Evolutionary conservation across 2,797 vertebrate genomes (phyloP).

Genomic region (Girardinus metallicus): DNA sequence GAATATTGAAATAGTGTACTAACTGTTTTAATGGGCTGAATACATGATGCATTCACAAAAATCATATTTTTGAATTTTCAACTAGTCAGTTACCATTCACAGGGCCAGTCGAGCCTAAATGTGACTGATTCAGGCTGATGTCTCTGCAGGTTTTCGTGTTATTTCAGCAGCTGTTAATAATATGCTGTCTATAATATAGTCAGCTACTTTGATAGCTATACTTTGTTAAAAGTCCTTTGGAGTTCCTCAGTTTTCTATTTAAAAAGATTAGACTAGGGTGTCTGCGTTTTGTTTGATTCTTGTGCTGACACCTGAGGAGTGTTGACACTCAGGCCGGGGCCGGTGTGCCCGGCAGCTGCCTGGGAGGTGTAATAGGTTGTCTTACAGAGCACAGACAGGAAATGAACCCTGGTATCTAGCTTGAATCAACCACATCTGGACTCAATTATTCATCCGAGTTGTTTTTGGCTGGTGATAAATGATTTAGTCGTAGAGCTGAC

Average conservation of each 20-base stretch:
- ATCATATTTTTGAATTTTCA: neutral
- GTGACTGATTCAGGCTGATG: neutral
- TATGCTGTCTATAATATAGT: neutral
- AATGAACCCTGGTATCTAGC: slow-evolving; percentile 98
- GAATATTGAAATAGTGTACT: too few species aligned
- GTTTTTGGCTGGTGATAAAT: slow-evolving; percentile 98
- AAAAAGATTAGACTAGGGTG: slow-evolving; percentile 24
- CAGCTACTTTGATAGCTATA: neutral
- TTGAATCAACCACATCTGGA: slow-evolving; percentile 96
- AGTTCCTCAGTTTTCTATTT: neutral
- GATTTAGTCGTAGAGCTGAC: slow-evolving; percentile 89
- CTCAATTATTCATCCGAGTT: slow-evolving; percentile 88
- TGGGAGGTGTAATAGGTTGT: slow-evolving; percentile 97
- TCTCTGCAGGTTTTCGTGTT: neutral
- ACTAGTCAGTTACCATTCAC: neutral
- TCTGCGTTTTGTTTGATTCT: slow-evolving; percentile 65
- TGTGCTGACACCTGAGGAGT: slow-evolving; percentile 82
- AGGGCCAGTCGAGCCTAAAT: neutral
- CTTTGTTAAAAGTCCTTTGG: neutral
- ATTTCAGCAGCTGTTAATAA: neutral
- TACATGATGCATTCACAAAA: too few species aligned
- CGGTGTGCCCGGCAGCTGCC: slow-evolving; percentile 86
- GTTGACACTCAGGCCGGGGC: slow-evolving; percentile 89
- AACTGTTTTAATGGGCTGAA: too few species aligned
- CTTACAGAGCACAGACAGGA: slow-evolving; percentile 97